phyloP scores from a whole-genome alignment of 2,113 vertebrate genomes.

The Sakesphorus luctuosus region DNA sequence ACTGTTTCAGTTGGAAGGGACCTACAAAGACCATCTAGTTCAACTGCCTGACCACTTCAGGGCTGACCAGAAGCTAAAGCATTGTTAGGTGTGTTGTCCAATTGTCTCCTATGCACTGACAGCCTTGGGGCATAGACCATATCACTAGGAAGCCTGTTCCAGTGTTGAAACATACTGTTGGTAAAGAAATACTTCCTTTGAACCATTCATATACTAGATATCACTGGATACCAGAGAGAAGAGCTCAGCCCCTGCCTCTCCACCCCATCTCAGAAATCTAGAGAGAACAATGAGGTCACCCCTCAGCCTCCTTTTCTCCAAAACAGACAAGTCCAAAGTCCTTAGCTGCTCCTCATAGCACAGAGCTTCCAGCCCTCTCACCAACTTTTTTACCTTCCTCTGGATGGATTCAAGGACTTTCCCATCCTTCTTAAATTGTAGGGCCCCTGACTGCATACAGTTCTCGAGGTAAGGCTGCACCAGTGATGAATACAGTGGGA shows the following conservation, averaged over 20 bases:
- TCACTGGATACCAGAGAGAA: neutral
- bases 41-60: neutral
- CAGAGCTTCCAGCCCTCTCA: neutral
- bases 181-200: neutral
- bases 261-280: neutral
- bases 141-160: neutral
- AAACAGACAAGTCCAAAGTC: neutral
- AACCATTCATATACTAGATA: neutral
- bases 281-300: neutral
- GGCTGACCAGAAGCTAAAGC: neutral
- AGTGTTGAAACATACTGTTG: neutral
- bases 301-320: neutral
- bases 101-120: neutral
- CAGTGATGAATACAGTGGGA: neutral
- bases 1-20: neutral
- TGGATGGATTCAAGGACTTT: neutral
- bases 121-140: neutral
- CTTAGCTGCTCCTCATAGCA: neutral
- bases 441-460: neutral
- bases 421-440: neutral
- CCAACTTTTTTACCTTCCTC: neutral
- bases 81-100: neutral
- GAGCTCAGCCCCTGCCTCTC: neutral
- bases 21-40: neutral
- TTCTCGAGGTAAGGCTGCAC: neutral